phyloP scores from a whole-genome alignment of 2,888 invertebrate genomes.

The Ophonus ardosiacus region DNA sequence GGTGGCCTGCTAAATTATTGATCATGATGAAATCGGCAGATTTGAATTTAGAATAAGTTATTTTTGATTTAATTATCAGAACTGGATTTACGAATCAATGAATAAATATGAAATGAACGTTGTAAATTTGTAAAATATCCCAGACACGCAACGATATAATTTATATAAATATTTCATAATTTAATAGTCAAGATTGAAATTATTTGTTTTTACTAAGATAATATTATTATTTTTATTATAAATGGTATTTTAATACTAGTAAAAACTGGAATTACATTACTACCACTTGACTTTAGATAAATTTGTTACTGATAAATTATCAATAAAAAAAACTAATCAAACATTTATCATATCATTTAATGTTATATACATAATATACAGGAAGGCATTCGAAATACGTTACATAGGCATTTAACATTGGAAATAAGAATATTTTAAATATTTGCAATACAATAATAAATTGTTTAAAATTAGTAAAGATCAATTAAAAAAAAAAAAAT shows the following conservation, averaged over 20 bases:
- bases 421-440: no score
- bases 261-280: neutral
- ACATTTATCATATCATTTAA: neutral
- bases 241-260: neutral
- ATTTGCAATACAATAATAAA: no score
- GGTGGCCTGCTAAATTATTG: conserved; percentile 34
- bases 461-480: no score
- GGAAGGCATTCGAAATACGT: no score
- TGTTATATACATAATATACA: neutral
- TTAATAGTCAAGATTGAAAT: neutral
- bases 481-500: no score
- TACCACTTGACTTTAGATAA: neutral
- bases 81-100: conserved; percentile 7
- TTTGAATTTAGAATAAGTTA: conserved; percentile 27
- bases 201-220: neutral
- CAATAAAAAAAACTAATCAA: conserved; percentile 2
- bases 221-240: neutral
- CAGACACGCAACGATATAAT: neutral
- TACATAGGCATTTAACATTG: no score
- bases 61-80: conserved; percentile 20
- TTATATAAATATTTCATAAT: neutral
- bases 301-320: neutral
- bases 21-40: conserved; percentile 31
- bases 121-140: neutral
- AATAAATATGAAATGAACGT: neutral